phyloP scores from a whole-genome alignment of 2,888 invertebrate genomes.

The Coronaproctus castanopsis region DNA sequence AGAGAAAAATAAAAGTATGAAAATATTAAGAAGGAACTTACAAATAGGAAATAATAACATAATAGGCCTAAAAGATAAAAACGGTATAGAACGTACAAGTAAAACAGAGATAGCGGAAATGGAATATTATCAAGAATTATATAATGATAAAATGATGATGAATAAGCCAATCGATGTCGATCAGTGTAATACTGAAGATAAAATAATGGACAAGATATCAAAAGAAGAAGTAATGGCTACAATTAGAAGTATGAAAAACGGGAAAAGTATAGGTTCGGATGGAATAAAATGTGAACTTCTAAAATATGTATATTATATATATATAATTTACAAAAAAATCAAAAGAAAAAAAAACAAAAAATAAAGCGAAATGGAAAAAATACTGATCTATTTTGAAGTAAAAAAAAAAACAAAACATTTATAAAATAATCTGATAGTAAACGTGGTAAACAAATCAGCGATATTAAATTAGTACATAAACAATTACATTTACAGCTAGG shows the following conservation, averaged over 20 bases:
- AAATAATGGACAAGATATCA: neutral
- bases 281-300: neutral
- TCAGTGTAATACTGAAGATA: neutral
- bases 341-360: too few relatives aligned
- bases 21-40: neutral
- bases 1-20: neutral
- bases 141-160: neutral
- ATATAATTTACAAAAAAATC: too few relatives aligned
- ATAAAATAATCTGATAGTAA: too few relatives aligned
- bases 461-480: too few relatives aligned
- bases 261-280: neutral
- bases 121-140: neutral
- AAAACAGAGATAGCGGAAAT: neutral
- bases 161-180: neutral
- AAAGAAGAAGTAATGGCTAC: neutral
- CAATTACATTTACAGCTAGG: too few relatives aligned
- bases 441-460: too few relatives aligned
- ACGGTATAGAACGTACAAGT: neutral
- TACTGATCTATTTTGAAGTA: too few relatives aligned
- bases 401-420: too few relatives aligned
- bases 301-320: too few relatives aligned
- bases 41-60: neutral
- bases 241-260: neutral
- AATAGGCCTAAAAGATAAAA: neutral
- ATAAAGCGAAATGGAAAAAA: too few relatives aligned